A percentile compares a stretch with the other conserved stretches of the same genome.
phyloP scores from a whole-genome alignment of 2,797 vertebrate species.

The Triplophysa bombifrons region DNA sequence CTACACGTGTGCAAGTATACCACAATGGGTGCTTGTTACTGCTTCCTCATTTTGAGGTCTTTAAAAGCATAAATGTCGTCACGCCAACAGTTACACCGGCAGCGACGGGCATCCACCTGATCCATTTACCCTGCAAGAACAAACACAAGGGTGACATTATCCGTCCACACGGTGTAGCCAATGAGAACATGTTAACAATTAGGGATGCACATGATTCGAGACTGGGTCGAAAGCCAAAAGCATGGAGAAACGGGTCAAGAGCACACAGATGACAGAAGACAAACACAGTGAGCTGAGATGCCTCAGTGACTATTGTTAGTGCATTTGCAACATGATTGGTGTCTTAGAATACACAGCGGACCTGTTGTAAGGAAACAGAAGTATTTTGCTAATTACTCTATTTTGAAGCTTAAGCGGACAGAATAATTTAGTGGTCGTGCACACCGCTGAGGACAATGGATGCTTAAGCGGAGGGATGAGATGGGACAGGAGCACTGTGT shows the following conservation, averaged over 20 bases:
- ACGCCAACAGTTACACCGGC: constrained; percentile 90
- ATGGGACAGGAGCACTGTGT: constrained; percentile 90
- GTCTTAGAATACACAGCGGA: constrained; percentile 22
- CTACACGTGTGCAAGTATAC: constrained; percentile 28
- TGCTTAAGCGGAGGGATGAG: constrained; percentile 59
- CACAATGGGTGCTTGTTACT: constrained; percentile 43
- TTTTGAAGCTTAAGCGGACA: constrained; percentile 36
- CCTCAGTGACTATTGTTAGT: constrained; percentile 56
- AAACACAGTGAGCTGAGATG: constrained; percentile 58
- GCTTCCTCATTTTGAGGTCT: constrained; percentile 83
- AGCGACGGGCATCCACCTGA: constrained; percentile 92
- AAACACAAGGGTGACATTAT: constrained; percentile 72
- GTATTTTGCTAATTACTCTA: constrained; percentile 12
- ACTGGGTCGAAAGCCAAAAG: constrained; percentile 30
- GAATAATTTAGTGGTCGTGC: constrained; percentile 62
- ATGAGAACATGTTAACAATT: constrained; percentile 42
- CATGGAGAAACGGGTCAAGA: background rate
- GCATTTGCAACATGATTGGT: background rate
- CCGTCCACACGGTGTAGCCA: constrained; percentile 45
- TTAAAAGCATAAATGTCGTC: constrained; percentile 90
- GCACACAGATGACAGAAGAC: constrained; percentile 39
- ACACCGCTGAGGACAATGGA: constrained; percentile 45
- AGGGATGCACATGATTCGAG: constrained; percentile 40
- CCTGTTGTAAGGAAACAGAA: constrained; percentile 23
- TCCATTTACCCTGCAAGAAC: constrained; percentile 91